Evolutionary conservation across 2,888 invertebrate genomes (phyloP).

Genomic region (Ochlodes sylvanus): DNA sequence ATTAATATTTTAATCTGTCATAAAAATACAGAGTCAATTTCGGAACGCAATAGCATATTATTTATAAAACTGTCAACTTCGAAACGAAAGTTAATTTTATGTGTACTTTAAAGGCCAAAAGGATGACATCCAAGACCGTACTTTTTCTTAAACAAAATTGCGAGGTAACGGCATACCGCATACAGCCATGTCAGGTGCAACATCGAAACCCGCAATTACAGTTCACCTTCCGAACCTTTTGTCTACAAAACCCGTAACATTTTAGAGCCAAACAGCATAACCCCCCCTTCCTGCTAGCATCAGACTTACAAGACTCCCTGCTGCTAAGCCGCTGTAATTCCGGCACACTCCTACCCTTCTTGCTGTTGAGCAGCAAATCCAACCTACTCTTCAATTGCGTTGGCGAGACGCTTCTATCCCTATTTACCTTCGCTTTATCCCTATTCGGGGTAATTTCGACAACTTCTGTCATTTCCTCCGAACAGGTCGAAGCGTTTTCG

Average conservation of each 20-base stretch:
- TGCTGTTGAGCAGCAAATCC: conserved; percentile 68
- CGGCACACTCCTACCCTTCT: conserved; percentile 52
- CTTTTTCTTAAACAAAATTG: conserved; percentile 16
- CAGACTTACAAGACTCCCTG: conserved; percentile 72
- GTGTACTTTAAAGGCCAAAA: not conserved
- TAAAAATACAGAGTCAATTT: not conserved
- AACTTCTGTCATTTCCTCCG: conserved; percentile 63
- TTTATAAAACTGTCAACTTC: not conserved
- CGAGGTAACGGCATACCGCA: not conserved
- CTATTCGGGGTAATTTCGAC: conserved; percentile 55
- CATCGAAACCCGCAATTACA: conserved; percentile 68
- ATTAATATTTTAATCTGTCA: not conserved
- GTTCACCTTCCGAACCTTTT: conserved; percentile 63
- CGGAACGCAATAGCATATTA: not conserved
- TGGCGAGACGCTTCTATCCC: conserved; percentile 85
- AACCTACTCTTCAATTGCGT: conserved; percentile 86
- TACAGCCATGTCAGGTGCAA: conserved; percentile 55
- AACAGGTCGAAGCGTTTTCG: conserved; percentile 62
- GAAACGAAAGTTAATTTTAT: not conserved
- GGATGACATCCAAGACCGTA: not conserved
- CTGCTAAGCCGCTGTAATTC: conserved; percentile 69
- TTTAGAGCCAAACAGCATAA: conserved; percentile 74
- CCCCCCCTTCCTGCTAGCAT: conserved; percentile 62
- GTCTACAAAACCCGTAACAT: conserved; percentile 75
- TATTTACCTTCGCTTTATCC: conserved; percentile 57